Conservation (phyloP, 2,888 invertebrate genomes). For the Harmothoe impar region DNA sequence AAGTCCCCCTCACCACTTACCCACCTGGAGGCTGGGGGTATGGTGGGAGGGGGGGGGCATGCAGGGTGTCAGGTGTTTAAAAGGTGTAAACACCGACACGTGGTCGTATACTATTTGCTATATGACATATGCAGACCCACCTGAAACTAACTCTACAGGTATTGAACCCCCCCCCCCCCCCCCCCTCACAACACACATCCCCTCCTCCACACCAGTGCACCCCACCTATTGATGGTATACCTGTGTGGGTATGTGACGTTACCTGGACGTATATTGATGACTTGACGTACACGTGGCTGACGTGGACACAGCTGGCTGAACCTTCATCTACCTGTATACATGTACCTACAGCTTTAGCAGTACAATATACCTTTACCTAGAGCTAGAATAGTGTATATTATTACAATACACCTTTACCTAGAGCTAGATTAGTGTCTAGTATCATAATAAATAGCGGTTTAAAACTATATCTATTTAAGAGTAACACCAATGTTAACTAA, state of each 20-base stretch:
- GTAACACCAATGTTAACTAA: too few species aligned
- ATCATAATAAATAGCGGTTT: too few species aligned
- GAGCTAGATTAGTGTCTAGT: neutral
- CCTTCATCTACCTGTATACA: too few species aligned
- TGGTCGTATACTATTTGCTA: neutral
- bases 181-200: too few species aligned
- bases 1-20: too few species aligned
- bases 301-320: conserved; percentile 7
- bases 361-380: neutral
- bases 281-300: conserved; percentile 2
- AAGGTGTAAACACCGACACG: neutral
- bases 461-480: too few species aligned
- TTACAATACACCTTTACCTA: conserved; percentile 4
- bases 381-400: too few species aligned
- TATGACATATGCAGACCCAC: conserved; percentile 10
- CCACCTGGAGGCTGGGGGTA: neutral
- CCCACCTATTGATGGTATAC: conserved; percentile 11
- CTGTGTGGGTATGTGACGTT: neutral
- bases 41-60: neutral
- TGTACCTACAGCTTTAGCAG: too few species aligned
- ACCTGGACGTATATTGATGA: conserved; percentile 29
- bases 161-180: neutral
- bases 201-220: neutral
- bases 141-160: neutral
- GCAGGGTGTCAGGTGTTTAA: conserved; percentile 2